Evolutionary conservation across 2,797 vertebrate genomes (phyloP).

Genomic region (Muraenolepis orangiensis): DNA sequence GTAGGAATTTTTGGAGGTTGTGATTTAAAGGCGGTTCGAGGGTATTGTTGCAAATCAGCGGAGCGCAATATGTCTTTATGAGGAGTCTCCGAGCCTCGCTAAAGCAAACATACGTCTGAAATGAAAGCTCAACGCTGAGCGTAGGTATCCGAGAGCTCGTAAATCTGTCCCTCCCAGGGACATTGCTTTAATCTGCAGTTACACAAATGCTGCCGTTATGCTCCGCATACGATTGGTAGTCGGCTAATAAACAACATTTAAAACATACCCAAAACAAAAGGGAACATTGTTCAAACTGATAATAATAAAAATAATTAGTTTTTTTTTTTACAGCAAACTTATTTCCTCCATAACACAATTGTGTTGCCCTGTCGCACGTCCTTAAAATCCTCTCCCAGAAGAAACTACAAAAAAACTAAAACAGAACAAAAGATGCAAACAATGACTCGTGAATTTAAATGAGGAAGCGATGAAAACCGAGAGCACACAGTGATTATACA

Average conservation of each 20-base stretch:
- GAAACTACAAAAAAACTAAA: too few species aligned
- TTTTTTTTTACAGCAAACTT: background rate
- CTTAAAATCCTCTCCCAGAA: background rate
- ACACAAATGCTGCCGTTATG: background rate
- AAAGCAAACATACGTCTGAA: slow-evolving; percentile 3
- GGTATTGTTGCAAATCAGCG: background rate
- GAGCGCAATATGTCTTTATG: background rate
- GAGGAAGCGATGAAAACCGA: background rate
- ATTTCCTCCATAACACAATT: background rate
- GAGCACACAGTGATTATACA: background rate
- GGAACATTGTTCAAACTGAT: background rate
- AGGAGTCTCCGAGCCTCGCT: background rate
- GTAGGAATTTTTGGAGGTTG: background rate
- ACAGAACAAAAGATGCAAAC: background rate
- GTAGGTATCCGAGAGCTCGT: background rate
- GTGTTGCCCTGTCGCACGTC: background rate
- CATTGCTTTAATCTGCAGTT: background rate
- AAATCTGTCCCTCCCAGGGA: slow-evolving; percentile 1
- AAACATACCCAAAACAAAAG: background rate
- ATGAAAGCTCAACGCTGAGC: background rate
- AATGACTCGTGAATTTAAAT: background rate
- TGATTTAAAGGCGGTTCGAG: background rate
- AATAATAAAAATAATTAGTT: background rate
- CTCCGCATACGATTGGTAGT: background rate
- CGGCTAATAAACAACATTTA: background rate